These are phyloP conservation scores for Tachyglossus aculeatus DNA, from an alignment of 2,797 vertebrate species.

Conservation along the genomic window DNA sequence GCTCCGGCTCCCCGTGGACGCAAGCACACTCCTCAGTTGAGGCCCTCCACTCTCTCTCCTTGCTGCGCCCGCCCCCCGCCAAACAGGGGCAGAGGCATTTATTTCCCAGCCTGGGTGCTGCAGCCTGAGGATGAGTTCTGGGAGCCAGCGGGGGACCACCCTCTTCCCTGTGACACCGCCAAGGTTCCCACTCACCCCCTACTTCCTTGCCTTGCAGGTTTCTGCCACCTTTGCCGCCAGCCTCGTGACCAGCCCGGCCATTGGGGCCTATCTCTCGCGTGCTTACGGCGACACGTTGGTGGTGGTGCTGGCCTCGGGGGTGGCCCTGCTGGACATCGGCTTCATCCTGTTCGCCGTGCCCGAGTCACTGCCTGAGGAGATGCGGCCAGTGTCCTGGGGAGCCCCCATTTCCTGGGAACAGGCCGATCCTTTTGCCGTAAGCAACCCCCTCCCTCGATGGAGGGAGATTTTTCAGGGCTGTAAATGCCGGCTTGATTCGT, in stretches of 20 bases:
- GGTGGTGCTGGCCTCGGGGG: slow-evolving; percentile 89
- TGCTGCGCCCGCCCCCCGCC: no score
- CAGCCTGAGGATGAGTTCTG: no score
- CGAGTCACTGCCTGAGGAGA: slow-evolving; percentile 90
- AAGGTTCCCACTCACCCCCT: neutral
- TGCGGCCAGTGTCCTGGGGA: slow-evolving; percentile 92
- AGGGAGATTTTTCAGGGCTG: no score
- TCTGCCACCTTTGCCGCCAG: slow-evolving; percentile 92
- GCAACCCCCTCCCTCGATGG: slow-evolving; percentile 37
- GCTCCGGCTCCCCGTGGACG: no score
- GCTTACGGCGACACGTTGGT: slow-evolving; percentile 87
- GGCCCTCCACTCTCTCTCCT: no score
- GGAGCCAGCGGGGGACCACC: neutral
- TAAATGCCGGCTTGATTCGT: no score
- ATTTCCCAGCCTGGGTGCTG: no score
- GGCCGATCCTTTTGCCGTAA: slow-evolving; percentile 90
- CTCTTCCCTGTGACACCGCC: neutral
- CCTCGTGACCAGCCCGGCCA: slow-evolving; percentile 90
- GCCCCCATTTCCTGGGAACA: slow-evolving; percentile 94
- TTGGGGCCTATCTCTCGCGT: slow-evolving; percentile 87
- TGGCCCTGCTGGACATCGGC: slow-evolving; percentile 89
- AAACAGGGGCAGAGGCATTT: no score
- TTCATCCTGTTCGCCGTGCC: slow-evolving; percentile 92
- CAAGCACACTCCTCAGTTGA: no score
- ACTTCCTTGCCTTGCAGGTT: slow-evolving; percentile 72